Percentiles rank a stretch among this genome's conserved stretches.
phyloP scores from a whole-genome alignment of 2,888 invertebrate genomes.

The Sphaerophoria rueppellii region DNA sequence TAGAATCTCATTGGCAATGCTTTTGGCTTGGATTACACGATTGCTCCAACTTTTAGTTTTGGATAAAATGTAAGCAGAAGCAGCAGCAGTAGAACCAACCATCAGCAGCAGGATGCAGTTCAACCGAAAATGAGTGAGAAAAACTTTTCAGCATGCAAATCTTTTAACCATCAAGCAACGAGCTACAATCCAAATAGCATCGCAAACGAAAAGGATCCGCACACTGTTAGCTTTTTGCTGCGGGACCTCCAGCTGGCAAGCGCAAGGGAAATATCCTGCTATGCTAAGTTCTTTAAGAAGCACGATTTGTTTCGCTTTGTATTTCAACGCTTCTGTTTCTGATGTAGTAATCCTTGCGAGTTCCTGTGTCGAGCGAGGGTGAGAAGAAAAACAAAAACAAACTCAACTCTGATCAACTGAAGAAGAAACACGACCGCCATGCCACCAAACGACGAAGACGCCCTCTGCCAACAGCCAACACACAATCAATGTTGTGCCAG shows the following conservation, averaged over 20 bases:
- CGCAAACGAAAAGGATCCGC: constrained; percentile 45
- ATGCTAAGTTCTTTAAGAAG: neutral
- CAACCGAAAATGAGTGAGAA: neutral
- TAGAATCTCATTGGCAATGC: constrained; percentile 71
- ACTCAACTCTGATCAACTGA: constrained; percentile 57
- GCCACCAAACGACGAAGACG: neutral
- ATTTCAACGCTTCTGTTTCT: constrained; percentile 46
- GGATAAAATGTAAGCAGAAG: neutral
- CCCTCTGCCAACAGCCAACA: neutral
- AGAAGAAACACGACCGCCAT: constrained; percentile 29
- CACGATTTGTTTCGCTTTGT: constrained; percentile 21
- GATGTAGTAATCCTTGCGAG: constrained; percentile 48
- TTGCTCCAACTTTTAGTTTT: constrained; percentile 14
- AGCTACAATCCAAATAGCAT: constrained; percentile 21
- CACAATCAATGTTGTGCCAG: neutral
- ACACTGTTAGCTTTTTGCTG: constrained; percentile 20
- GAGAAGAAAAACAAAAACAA: constrained; percentile 20
- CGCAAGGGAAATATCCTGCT: constrained; percentile 4
- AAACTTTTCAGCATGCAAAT: constrained; percentile 65
- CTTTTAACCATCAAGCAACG: constrained; percentile 27
- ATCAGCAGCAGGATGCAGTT: no score
- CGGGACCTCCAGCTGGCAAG: neutral
- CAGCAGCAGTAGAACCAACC: no score
- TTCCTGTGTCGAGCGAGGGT: constrained; percentile 3
- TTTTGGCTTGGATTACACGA: constrained; percentile 65